Evolutionary conservation across 2,797 vertebrate genomes (phyloP), one percentile per base, ranked within the genome.

Genomic region (Odontamblyopus rebecca): DNA sequence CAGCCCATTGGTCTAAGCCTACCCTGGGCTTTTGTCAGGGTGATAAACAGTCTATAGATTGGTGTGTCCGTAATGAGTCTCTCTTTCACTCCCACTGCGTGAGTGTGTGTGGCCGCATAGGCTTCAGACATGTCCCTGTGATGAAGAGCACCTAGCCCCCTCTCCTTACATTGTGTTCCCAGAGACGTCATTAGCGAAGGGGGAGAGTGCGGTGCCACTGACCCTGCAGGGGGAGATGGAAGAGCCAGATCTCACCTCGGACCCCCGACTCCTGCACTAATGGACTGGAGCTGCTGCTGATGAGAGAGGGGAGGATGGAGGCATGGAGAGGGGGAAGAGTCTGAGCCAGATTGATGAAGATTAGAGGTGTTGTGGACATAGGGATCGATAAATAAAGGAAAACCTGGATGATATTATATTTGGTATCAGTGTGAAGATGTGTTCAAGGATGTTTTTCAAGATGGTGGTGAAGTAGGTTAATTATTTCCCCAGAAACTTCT

Each of bases 41-140:
- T 89, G 88, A 91, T 89, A 81, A 84, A 89, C 83, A 80, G 79
- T 72, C 80, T 82, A 85, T 80, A 73, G 84, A 85, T 85, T 78
- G 65, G 70, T 60, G 63, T 72, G 78, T 56, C 15, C 16, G 79
- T 88, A 87, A 89, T 89, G 84, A 87, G 83, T 86, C 75, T 73
- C 60, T 68, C 35, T 23, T 56, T 38, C 51, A 26, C 66, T 68
- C 51, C 48, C 27, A 15, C 18, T n/a, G 30, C 6, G 30, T 67
- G 5, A 79, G 48, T 67, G 62, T 75, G 65, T 81, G 44, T 63
- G 32, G 44, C 62, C 44, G 59, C 63, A 62, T 61, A 61, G 11
- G 68, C 27, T 70, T 66, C 15, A 65, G 18, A 65, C 38, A 35
- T 69, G 48, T 62, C 66, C 66, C 66, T 3, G 19, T 60, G 68